Evolutionary conservation across 2,888 invertebrate genomes (phyloP).

Genomic region (Chrysolina americana): DNA sequence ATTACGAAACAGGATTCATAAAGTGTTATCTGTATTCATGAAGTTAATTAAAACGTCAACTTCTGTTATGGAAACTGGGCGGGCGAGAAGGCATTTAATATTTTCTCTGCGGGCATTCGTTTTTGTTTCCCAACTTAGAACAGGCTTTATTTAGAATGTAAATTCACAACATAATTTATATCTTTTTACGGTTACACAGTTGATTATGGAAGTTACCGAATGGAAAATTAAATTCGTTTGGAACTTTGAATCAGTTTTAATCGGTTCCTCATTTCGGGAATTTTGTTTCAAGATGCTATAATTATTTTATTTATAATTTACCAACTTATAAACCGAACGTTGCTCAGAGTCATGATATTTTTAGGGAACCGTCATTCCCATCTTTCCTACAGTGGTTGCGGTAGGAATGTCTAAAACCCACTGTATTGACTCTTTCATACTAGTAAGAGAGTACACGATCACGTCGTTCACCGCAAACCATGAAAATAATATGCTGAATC

Average conservation of each 20-base stretch:
- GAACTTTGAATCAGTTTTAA: slow-evolving; percentile 7
- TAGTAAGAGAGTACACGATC: too few species aligned
- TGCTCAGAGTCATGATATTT: too few species aligned
- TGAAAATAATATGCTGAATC: too few species aligned
- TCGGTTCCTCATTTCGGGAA: neutral
- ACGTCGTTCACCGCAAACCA: too few species aligned
- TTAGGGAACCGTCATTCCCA: too few species aligned
- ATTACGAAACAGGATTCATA: slow-evolving; percentile 42
- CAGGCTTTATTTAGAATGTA: slow-evolving; percentile 27
- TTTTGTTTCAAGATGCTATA: neutral
- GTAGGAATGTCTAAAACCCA: too few species aligned
- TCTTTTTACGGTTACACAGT: slow-evolving; percentile 19
- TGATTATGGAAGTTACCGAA: slow-evolving; percentile 12
- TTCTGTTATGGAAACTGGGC: slow-evolving; percentile 50
- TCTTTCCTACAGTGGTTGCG: too few species aligned
- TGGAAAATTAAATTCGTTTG: neutral
- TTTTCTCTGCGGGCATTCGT: slow-evolving; percentile 45
- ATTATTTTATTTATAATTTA: neutral
- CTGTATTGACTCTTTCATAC: too few species aligned
- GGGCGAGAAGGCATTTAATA: slow-evolving; percentile 48
- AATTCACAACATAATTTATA: slow-evolving; percentile 32
- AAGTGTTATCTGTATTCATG: slow-evolving; percentile 58
- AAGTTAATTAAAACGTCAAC: slow-evolving; percentile 59
- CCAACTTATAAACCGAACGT: too few species aligned
- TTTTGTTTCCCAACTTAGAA: slow-evolving; percentile 39